Percentiles rank a stretch among this genome's conserved stretches.
Conservation (phyloP, 2,888 invertebrate species). For the Caenorhabditis wallacei region DNA sequence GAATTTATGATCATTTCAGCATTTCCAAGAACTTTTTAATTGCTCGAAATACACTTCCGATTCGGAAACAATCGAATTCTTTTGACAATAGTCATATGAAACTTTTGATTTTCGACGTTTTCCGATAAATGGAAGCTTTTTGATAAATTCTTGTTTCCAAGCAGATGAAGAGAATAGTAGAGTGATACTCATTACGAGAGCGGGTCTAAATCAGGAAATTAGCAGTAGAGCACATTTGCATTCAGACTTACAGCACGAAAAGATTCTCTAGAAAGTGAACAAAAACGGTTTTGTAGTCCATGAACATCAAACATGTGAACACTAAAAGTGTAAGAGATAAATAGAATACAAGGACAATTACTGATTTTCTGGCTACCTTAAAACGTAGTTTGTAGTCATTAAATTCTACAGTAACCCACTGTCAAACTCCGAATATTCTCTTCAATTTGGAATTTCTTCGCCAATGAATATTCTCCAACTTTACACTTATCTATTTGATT, state of each 20-base stretch:
- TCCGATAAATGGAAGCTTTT: constrained; percentile 6
- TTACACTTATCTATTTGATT: not conserved
- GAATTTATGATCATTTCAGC: not conserved
- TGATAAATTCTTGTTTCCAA: constrained; percentile 22
- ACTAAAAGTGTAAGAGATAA: constrained; percentile 1
- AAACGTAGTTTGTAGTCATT: not conserved
- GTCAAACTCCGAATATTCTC: constrained; percentile 29
- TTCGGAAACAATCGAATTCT: constrained; percentile 5
- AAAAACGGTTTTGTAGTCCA: not conserved
- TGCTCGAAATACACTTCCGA: constrained; percentile 44
- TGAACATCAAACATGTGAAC: constrained; percentile 11
- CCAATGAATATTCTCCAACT: constrained; percentile 9
- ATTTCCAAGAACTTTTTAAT: constrained; percentile 24
- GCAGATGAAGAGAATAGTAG: constrained; percentile 16
- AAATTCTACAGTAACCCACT: not conserved
- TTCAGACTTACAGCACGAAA: constrained; percentile 16
- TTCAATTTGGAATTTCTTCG: constrained; percentile 18
- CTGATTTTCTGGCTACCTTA: constrained; percentile 18
- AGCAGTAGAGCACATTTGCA: not conserved
- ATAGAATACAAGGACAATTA: not conserved
- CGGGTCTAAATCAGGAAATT: constrained; percentile 19
- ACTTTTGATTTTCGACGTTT: not conserved
- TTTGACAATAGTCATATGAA: not conserved
- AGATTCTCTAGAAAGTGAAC: constrained; percentile 13
- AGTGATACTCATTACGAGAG: constrained; percentile 26